Evolutionary conservation across 2,797 vertebrate species (phyloP).

Genomic region (Setipinna tenuifilis): DNA sequence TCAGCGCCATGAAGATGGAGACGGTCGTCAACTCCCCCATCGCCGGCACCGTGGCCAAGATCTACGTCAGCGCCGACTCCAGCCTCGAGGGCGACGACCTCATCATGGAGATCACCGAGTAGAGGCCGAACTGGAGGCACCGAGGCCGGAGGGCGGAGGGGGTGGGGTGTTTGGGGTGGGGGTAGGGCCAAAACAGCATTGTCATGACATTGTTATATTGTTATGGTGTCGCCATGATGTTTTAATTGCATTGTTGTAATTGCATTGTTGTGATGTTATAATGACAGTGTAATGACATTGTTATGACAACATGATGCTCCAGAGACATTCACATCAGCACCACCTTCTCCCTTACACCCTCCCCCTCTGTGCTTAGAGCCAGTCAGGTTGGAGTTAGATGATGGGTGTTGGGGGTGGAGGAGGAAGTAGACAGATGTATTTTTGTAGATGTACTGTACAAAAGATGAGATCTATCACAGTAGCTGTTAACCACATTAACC

Average conservation of each 20-base stretch:
- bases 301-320: not conserved
- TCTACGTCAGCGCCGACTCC: slow-evolving; percentile 77
- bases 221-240: too few species aligned
- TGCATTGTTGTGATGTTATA: not conserved
- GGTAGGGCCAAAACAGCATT: not conserved
- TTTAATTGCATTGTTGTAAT: not conserved
- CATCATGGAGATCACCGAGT: slow-evolving; percentile 85
- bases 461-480: not conserved
- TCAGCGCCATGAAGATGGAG: slow-evolving; percentile 96
- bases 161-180: not conserved
- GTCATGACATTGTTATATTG: too few species aligned
- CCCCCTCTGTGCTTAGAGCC: not conserved
- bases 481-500: slow-evolving; percentile 6
- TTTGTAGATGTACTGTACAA: slow-evolving; percentile 16
- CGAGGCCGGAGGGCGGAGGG: not conserved
- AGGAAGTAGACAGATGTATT: not conserved
- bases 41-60: slow-evolving; percentile 75
- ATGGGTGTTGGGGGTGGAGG: not conserved
- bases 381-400: not conserved
- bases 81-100: slow-evolving; percentile 91
- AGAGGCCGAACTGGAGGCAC: slow-evolving; percentile 14
- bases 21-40: slow-evolving; percentile 87
- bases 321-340: not conserved
- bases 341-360: not conserved
- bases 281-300: not conserved